phyloP scores from a whole-genome alignment of 2,888 invertebrate genomes.

The Disparrhopalites patrizii region DNA sequence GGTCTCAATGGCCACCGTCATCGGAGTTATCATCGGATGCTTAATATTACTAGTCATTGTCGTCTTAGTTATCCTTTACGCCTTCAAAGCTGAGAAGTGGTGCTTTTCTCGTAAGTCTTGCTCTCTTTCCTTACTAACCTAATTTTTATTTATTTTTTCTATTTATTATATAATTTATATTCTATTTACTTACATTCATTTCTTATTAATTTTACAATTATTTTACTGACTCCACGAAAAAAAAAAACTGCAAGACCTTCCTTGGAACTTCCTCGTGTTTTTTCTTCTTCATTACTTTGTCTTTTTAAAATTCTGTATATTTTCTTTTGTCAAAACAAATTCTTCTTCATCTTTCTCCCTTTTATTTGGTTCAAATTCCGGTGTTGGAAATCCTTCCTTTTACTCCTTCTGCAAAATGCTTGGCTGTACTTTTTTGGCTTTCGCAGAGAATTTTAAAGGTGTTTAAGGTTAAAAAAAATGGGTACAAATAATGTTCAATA shows the following conservation, averaged over 20 bases:
- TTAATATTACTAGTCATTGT: conserved; percentile 51
- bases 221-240: neutral
- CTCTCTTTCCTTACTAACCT: conserved; percentile 4
- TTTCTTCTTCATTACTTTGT: neutral
- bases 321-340: too few relatives aligned
- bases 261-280: neutral
- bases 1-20: conserved; percentile 52
- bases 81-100: conserved; percentile 52
- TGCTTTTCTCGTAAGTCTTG: conserved; percentile 52
- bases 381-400: too few relatives aligned
- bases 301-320: neutral
- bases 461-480: too few relatives aligned
- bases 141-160: conserved; percentile 10
- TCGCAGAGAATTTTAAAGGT: too few relatives aligned
- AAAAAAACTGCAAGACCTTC: neutral
- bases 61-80: conserved; percentile 51
- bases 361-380: neutral
- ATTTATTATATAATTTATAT: neutral
- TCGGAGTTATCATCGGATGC: conserved; percentile 52
- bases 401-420: too few relatives aligned
- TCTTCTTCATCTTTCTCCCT: neutral
- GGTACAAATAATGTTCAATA: too few relatives aligned
- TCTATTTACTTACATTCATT: neutral
- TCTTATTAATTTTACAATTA: neutral
- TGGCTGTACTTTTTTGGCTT: too few relatives aligned